A percentile compares a stretch with the other conserved stretches of the same genome.
Conservation (phyloP, 2,888 invertebrate genomes). For the Tachina fera region DNA sequence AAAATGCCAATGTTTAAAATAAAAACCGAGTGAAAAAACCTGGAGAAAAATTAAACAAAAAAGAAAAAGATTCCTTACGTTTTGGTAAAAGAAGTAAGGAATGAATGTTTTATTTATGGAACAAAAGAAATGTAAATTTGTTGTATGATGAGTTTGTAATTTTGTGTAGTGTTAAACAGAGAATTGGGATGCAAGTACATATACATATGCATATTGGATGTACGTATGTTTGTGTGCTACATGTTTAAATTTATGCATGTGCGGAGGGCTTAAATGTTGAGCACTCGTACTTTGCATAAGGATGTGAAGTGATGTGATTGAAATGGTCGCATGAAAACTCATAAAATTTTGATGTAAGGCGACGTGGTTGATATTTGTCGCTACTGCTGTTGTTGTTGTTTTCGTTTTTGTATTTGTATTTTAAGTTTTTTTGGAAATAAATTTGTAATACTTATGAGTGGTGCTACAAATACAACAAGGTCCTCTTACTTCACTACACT, state of each 20-base stretch:
- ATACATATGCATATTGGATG: background rate
- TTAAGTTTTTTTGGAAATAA: constrained; percentile 58
- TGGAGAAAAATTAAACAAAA: constrained; percentile 11
- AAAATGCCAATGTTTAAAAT: constrained; percentile 68
- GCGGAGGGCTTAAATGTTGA: constrained; percentile 68
- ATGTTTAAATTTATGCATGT: constrained; percentile 24
- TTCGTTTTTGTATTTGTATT: constrained; percentile 13
- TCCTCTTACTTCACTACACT: constrained; percentile 47
- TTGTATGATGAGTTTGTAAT: constrained; percentile 53
- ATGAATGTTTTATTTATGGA: constrained; percentile 71
- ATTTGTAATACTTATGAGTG: constrained; percentile 70
- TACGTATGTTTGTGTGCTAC: background rate
- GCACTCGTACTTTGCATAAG: constrained; percentile 64
- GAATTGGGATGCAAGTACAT: constrained; percentile 2
- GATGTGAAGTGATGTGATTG: constrained; percentile 71
- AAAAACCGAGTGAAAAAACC: constrained; percentile 29
- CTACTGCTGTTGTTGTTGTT: constrained; percentile 7
- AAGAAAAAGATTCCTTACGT: constrained; percentile 56
- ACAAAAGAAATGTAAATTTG: constrained; percentile 71
- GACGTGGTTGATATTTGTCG: constrained; percentile 46
- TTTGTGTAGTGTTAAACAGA: constrained; percentile 51
- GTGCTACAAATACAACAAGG: constrained; percentile 60
- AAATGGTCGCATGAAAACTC: constrained; percentile 68
- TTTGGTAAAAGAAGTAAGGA: constrained; percentile 57
- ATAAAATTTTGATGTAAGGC: constrained; percentile 69